A percentile compares a stretch with the other conserved stretches of the same genome.
Conservation (phyloP, 2,888 invertebrate species). For the Ormyrus pomaceus region DNA sequence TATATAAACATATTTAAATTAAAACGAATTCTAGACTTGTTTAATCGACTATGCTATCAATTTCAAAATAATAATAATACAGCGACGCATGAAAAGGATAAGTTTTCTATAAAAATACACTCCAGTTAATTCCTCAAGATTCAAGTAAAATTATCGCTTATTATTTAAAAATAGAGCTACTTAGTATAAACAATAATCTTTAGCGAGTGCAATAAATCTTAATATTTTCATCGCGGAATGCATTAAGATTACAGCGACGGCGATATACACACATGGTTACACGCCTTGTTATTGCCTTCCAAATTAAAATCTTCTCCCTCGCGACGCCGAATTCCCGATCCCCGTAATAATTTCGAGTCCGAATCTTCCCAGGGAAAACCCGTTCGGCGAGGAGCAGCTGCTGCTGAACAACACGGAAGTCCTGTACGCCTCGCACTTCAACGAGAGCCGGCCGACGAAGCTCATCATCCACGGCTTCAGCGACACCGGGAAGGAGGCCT, state of each 20-base stretch:
- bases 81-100: too few species aligned
- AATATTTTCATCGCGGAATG: slow-evolving; percentile 12
- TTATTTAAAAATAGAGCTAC: slow-evolving; percentile 36
- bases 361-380: slow-evolving; percentile 63
- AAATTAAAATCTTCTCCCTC: neutral
- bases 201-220: neutral
- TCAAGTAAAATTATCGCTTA: neutral
- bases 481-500: slow-evolving; percentile 69
- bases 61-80: too few species aligned
- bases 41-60: too few species aligned
- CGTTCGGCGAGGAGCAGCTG: slow-evolving; percentile 68
- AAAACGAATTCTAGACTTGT: too few species aligned
- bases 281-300: neutral
- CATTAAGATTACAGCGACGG: neutral
- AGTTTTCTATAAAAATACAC: too few species aligned
- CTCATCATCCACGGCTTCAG: slow-evolving; percentile 69
- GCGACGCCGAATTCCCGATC: too few species aligned
- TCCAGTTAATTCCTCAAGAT: neutral
- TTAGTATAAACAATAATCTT: slow-evolving; percentile 24
- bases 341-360: too few species aligned
- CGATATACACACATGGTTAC: neutral
- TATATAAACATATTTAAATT: too few species aligned
- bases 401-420: slow-evolving; percentile 68
- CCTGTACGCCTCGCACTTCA: slow-evolving; percentile 70
- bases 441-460: slow-evolving; percentile 69